phyloP scores from a whole-genome alignment of 2,797 vertebrate species.

The Lagorchestes hirsutus region DNA sequence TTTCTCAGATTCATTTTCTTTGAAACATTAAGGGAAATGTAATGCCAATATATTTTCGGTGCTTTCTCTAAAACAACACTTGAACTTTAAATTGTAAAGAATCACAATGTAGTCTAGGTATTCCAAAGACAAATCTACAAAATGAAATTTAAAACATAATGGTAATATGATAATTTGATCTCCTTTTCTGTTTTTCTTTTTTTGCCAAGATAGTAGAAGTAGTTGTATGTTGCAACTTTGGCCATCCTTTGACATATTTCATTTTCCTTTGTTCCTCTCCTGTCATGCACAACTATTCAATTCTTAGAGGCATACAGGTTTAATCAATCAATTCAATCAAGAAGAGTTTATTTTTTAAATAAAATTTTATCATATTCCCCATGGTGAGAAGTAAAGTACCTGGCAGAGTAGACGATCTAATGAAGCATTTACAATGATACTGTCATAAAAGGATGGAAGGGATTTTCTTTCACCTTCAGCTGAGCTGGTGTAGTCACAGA shows the following conservation, averaged over 20 bases:
- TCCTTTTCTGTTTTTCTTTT: constrained; percentile 25
- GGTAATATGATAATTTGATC: neutral
- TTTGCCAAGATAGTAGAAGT: neutral
- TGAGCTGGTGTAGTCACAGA: neutral
- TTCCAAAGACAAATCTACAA: neutral
- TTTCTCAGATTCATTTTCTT: neutral
- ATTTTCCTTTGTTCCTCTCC: neutral
- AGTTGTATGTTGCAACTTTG: neutral
- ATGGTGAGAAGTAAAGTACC: neutral
- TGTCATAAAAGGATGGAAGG: neutral
- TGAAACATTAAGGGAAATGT: neutral
- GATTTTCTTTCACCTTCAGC: neutral
- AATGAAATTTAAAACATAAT: neutral
- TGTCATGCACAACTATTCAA: neutral
- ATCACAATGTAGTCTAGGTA: neutral
- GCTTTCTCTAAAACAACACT: neutral
- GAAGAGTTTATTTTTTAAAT: neutral
- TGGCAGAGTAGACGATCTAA: neutral
- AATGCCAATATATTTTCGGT: neutral
- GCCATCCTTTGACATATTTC: neutral
- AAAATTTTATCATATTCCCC: neutral
- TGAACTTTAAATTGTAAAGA: neutral
- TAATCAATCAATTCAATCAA: neutral
- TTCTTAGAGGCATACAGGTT: neutral
- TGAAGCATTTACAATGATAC: neutral